phyloP scores from a whole-genome alignment of 2,797 vertebrate genomes.

The Coregonus sp. region DNA sequence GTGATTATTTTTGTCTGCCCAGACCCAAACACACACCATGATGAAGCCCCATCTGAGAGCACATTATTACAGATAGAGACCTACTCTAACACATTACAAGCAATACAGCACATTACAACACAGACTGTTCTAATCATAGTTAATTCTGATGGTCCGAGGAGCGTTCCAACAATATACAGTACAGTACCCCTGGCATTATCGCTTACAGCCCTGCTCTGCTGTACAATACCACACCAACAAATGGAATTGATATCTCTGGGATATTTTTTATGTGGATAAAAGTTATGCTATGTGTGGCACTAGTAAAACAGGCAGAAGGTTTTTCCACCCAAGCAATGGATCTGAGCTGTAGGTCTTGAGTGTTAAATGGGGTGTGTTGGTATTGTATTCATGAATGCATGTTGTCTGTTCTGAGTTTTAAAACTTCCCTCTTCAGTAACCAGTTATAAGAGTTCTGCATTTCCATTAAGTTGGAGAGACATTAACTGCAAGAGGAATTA shows the following conservation, averaged over 20 bases:
- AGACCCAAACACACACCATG: constrained; percentile 9
- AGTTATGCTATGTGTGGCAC: background rate
- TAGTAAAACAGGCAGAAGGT: background rate
- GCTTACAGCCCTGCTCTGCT: background rate
- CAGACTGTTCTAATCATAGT: constrained; percentile 2
- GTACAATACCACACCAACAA: background rate
- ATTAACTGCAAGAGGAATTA: background rate
- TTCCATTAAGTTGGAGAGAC: too few species aligned
- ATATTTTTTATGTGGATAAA: background rate
- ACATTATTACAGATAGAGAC: constrained; percentile 27
- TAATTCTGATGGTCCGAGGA: background rate
- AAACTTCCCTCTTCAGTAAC: too few species aligned
- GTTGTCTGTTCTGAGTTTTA: too few species aligned
- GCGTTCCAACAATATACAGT: background rate
- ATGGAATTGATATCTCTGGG: constrained; percentile 20
- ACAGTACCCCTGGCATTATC: too few species aligned
- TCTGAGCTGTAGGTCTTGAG: background rate
- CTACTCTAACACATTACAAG: background rate
- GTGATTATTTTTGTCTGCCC: background rate
- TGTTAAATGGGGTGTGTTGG: background rate
- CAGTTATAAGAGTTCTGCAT: too few species aligned
- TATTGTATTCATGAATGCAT: constrained; percentile 1
- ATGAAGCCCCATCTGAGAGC: constrained; percentile 32
- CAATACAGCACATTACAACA: constrained; percentile 9
- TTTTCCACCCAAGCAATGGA: background rate